phyloP scores from a whole-genome alignment of 2,113 vertebrate species.

The Cryptomyrus ogoouensis region DNA sequence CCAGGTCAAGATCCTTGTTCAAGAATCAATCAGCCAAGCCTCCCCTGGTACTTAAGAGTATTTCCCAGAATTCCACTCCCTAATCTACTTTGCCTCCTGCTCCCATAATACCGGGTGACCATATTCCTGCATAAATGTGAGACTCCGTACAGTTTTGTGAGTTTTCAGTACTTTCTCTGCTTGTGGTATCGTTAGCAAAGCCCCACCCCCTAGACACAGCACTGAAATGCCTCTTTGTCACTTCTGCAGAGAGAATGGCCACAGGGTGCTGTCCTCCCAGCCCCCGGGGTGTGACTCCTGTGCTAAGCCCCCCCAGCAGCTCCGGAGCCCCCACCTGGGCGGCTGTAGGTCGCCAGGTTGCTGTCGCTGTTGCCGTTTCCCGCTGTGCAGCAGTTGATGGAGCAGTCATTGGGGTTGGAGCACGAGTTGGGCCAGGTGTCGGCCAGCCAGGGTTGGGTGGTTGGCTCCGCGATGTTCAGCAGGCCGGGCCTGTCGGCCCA shows the following conservation, averaged over 20 bases:
- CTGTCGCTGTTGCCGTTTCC: conserved; percentile 91
- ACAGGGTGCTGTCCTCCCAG: background rate
- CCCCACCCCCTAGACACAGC: background rate
- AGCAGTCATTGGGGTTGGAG: conserved; percentile 92
- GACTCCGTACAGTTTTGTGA: background rate
- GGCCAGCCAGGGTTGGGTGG: conserved; percentile 89
- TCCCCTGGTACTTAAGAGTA: background rate
- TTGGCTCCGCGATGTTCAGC: conserved; percentile 87
- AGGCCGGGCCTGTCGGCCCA: conserved; percentile 76
- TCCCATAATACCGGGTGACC: background rate
- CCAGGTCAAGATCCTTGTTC: background rate
- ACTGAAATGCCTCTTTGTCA: background rate
- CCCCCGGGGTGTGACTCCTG: background rate
- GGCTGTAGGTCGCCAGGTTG: conserved; percentile 93
- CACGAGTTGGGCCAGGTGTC: conserved; percentile 97
- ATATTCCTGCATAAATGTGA: background rate
- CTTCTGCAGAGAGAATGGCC: background rate
- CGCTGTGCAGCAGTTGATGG: conserved; percentile 93
- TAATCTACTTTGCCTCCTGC: background rate
- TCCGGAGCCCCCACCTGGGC: conserved; percentile 75
- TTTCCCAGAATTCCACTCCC: background rate
- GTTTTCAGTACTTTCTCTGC: background rate
- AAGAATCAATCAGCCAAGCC: background rate
- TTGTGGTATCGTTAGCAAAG: background rate
- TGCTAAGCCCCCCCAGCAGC: background rate